These are phyloP conservation scores for Disparrhopalites patrizii DNA, from an alignment of 2,888 invertebrate species.

Conservation along the genomic window DNA sequence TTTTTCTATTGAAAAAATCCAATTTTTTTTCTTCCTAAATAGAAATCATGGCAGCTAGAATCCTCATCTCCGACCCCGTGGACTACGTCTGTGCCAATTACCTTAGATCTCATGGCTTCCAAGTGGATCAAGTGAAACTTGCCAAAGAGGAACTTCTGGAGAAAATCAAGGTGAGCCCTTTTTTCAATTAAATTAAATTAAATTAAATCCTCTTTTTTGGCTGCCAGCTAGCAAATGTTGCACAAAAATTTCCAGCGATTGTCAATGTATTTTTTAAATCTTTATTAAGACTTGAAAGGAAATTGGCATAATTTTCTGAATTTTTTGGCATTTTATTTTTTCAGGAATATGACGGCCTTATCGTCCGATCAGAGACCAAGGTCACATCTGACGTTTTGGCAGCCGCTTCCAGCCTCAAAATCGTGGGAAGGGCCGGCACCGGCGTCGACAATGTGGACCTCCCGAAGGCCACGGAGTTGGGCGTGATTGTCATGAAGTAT, in stretches of 20 bases:
- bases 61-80: constrained; percentile 89
- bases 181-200: background rate
- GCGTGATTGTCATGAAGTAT: constrained; percentile 91
- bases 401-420: constrained; percentile 67
- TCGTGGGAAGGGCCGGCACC: constrained; percentile 94
- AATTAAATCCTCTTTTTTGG: background rate
- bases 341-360: constrained; percentile 85
- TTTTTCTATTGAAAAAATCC: background rate
- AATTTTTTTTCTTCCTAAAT: background rate
- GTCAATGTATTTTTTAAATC: too few relatives aligned
- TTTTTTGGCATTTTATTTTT: too few relatives aligned
- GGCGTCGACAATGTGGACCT: constrained; percentile 98
- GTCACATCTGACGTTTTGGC: constrained; percentile 82
- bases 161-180: constrained; percentile 70
- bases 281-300: too few relatives aligned
- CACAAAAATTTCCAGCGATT: too few relatives aligned
- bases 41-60: constrained; percentile 39
- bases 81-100: constrained; percentile 80
- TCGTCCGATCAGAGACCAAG: constrained; percentile 92
- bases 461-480: constrained; percentile 73
- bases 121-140: constrained; percentile 74
- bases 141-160: constrained; percentile 71
- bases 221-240: background rate
- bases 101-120: constrained; percentile 69
- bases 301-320: too few relatives aligned